phyloP scores from a whole-genome alignment of 2,113 vertebrate species.

The Zosterops japonicus region DNA sequence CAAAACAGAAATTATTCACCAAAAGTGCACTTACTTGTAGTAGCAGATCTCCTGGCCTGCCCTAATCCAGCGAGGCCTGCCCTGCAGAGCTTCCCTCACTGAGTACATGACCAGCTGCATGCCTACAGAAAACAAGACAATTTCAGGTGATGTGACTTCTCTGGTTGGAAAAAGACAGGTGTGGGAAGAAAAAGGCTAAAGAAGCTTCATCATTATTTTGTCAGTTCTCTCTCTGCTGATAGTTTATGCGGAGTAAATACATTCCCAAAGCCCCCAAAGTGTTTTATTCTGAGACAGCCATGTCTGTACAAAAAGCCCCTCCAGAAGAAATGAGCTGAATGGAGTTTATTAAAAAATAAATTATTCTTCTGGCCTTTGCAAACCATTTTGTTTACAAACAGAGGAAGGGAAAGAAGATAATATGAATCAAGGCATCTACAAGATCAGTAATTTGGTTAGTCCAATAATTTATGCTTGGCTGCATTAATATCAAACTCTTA shows the following conservation, averaged over 20 bases:
- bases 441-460: not conserved
- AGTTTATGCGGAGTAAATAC: not conserved
- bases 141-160: not conserved
- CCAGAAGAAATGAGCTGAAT: not conserved
- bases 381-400: not conserved
- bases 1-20: not conserved
- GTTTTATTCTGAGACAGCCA: not conserved
- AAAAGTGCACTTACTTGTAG: slow-evolving; percentile 82
- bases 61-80: slow-evolving; percentile 83
- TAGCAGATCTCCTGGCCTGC: slow-evolving; percentile 89
- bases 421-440: not conserved
- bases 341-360: not conserved
- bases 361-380: not conserved
- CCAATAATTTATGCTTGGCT: not conserved
- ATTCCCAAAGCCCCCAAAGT: not conserved
- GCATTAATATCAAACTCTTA: not conserved
- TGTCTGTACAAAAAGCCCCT: not conserved
- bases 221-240: not conserved
- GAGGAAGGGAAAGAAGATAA: not conserved
- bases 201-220: not conserved
- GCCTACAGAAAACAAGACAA: slow-evolving; percentile 73
- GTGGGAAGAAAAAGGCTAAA: not conserved
- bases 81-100: slow-evolving; percentile 87
- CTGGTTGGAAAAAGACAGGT: not conserved
- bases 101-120: slow-evolving; percentile 94